These are phyloP conservation scores for Cheilinus undulatus DNA, from an alignment of 2,113 vertebrate species.

Conservation along the genomic window DNA sequence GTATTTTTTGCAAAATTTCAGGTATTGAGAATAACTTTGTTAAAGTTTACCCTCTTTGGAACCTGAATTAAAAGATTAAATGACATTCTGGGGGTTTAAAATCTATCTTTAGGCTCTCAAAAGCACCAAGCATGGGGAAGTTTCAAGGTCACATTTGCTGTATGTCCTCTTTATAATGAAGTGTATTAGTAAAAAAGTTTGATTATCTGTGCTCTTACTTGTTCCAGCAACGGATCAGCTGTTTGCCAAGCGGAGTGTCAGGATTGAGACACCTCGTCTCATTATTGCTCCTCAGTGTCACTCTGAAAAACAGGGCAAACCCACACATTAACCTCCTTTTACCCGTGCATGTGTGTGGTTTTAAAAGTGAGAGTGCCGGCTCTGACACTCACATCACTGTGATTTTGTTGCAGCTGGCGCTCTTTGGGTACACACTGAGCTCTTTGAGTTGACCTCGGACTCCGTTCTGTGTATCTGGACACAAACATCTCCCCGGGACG, in stretches of 20 bases:
- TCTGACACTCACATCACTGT: conserved; percentile 81
- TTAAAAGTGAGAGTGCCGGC: background rate
- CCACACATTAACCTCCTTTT: conserved; percentile 18
- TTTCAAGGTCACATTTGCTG: background rate
- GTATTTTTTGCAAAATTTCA: background rate
- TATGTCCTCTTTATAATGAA: background rate
- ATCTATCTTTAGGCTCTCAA: background rate
- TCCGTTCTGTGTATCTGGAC: conserved; percentile 20
- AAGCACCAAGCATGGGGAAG: background rate
- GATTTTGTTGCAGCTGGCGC: conserved; percentile 63
- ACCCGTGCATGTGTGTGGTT: no score
- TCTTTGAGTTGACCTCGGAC: conserved; percentile 63
- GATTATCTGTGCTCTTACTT: conserved; percentile 64
- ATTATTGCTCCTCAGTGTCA: conserved; percentile 57
- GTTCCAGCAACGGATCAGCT: conserved; percentile 78
- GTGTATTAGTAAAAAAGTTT: background rate
- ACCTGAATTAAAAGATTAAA: background rate
- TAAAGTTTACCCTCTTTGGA: no score
- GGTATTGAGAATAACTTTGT: background rate
- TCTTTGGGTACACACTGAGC: conserved; percentile 54
- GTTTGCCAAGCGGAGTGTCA: conserved; percentile 60
- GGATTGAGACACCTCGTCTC: conserved; percentile 76
- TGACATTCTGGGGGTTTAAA: background rate
- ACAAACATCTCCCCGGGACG: conserved; percentile 79
- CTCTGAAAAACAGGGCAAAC: conserved; percentile 68